Evolutionary conservation across 2,888 invertebrate species (phyloP), one percentile per base, ranked within the genome.

Genomic region (Xanthorhoe designata): DNA sequence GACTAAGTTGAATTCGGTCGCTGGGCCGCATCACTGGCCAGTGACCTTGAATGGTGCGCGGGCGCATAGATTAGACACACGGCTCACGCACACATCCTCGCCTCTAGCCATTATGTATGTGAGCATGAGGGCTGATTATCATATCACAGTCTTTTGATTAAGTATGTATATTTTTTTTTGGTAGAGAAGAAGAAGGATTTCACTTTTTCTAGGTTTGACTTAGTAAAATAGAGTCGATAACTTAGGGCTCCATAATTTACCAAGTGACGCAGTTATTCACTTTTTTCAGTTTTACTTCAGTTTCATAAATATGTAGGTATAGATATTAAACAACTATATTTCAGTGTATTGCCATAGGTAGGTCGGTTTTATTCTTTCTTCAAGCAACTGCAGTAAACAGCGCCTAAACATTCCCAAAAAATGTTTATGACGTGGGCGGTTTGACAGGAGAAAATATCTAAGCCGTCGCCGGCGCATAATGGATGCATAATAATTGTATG

Each of bases 401-500:
- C 18, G 51, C 18, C 24, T 67, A 53, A 63, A 75, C 75, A 75
- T 74, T 75, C 72, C 73, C 75, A 78, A 82, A 75, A 76, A 78
- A 75, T 78, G 72, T 72, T 72, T 57, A 74, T 75, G 69, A 80
- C 80, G 87, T 89, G 82, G 84, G 88, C 81, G 87, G 78, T 81
- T 78, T 81, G 85, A 86, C 86, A 86, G 82, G 82, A 83, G 84
- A 79, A 81, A 83, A 80, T 80, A 79, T 81, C 75, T 73, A 72
- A 75, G 77, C 73, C 76, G 78, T 81, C 82, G 80, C 73, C 80
- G 82, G 77, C 83, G 86, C 84, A 85, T 90, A 90, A 89, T 89
- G 85, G 86, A 90, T 89, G 89, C 89, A 85, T 89, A 86, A 86
- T 86, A 86, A 84, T 80, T 81, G 82, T 84, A 85, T 86, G 88